Evolutionary conservation across 2,888 invertebrate genomes (phyloP).

Genomic region (Zaprionus bogoriensis): DNA sequence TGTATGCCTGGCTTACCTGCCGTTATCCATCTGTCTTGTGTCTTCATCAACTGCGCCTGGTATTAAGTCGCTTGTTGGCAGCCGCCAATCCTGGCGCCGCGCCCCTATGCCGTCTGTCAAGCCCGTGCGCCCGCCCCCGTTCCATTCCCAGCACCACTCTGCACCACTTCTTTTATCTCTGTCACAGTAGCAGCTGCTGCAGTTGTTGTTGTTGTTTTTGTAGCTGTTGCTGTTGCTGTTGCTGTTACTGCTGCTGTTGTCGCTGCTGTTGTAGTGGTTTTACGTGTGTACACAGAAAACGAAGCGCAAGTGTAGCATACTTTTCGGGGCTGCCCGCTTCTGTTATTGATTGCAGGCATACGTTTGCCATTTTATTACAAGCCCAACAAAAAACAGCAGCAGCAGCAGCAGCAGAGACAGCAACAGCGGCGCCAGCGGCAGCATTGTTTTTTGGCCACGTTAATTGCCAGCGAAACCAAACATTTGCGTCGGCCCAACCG

Average conservation of each 20-base stretch:
- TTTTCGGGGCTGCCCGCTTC: conserved; percentile 43
- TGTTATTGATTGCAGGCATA: conserved; percentile 74
- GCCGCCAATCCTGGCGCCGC: conserved; percentile 3
- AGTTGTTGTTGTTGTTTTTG: conserved; percentile 24
- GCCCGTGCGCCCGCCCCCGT: background rate
- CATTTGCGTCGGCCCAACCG: conserved; percentile 66
- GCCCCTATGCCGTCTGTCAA: background rate
- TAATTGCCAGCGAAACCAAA: conserved; percentile 77
- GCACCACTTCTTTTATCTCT: conserved; percentile 14
- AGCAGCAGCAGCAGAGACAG: conserved; percentile 27
- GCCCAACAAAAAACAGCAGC: conserved; percentile 40
- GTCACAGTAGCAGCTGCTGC: conserved; percentile 23
- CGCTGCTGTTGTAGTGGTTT: conserved; percentile 12
- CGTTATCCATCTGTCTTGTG: conserved; percentile 76
- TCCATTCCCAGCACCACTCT: too few species aligned
- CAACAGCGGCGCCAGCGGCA: conserved; percentile 15
- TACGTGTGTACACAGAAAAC: conserved; percentile 4
- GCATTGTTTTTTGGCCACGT: conserved; percentile 54
- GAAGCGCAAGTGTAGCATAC: conserved; percentile 32
- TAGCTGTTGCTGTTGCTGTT: conserved; percentile 7
- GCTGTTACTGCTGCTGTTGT: conserved; percentile 11
- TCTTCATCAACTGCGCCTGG: conserved; percentile 76
- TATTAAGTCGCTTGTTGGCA: conserved; percentile 72
- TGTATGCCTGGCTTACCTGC: conserved; percentile 73
- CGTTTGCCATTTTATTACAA: conserved; percentile 74